A percentile compares a stretch with the other conserved stretches of the same genome.
These are phyloP conservation scores for Rallus crepitans DNA, from an alignment of 2,797 vertebrate species.

Conservation along the genomic window DNA sequence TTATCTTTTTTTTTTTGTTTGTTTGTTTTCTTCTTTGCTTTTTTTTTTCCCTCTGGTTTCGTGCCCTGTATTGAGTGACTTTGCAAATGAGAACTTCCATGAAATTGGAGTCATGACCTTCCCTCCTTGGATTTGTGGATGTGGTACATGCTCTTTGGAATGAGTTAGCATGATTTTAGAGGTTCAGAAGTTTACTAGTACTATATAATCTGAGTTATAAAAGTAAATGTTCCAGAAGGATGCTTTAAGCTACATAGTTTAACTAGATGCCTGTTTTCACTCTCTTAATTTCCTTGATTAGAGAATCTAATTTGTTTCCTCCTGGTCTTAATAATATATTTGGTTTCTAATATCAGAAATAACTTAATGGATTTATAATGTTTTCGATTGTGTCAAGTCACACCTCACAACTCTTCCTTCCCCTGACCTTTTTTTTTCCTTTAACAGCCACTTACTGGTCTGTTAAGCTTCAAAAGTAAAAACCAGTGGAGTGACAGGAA, in stretches of 20 bases:
- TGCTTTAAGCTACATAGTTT: not conserved
- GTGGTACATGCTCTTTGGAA: not conserved
- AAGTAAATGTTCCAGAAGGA: not conserved
- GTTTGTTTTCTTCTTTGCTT: not conserved
- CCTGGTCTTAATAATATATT: not conserved
- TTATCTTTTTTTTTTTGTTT: accelerated
- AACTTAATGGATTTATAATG: not conserved
- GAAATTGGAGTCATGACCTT: not conserved
- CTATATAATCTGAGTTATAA: not conserved
- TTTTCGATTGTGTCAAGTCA: not conserved
- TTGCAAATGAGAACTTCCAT: not conserved
- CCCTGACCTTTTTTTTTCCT: not conserved
- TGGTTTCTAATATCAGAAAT: not conserved
- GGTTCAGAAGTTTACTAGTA: not conserved
- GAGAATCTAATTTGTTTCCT: not conserved
- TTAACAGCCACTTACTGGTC: not conserved
- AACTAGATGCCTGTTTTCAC: not conserved
- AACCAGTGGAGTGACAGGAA: not conserved
- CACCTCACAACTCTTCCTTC: too few species aligned
- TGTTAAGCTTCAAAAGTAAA: not conserved
- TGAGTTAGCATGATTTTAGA: not conserved
- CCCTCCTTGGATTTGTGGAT: not conserved
- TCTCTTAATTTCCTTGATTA: not conserved
- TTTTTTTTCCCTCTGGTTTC: not conserved
- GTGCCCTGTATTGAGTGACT: not conserved